Base-by-base conservation (phyloP, 2,797 vertebrate species). In the Sebastes kiyomatsui region DNA sequence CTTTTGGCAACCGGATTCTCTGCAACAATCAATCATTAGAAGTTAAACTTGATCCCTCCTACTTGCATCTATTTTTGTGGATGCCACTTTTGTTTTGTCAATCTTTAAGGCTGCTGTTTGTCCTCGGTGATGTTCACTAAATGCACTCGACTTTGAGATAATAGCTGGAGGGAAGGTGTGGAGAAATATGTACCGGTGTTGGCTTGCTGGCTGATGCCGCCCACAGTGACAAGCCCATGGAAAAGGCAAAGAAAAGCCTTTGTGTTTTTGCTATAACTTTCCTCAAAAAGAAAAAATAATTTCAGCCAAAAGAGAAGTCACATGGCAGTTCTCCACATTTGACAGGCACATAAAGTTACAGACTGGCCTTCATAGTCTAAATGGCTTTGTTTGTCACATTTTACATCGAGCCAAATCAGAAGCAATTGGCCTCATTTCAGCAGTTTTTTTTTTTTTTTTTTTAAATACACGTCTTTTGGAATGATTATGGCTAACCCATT, bases 281-380 rank as follows among this genome's bases (percentile, higher is more conserved):
- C 32, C 42, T 64, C 12, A 9, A 49, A 58, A 56, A 28, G 9
- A 58, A 32, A 32, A 33, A 46, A 61, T 5, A 1, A 69, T 20
- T 52, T 11, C 13, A 61, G 61, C 66, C 64, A 28, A 70, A 83
- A 73, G 58, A 85, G 52, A 80, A 66, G 75, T 79, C 22, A 12
- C 23, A 10, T 59, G 60, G 59, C 49, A 55, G 52, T 23, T 80
- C 16, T 77, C 64, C 64, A 83, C 72, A 22, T 76, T 59, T 87
- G 84, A 89, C 86, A 89, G 85, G 83, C 83, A 83, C 73, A 25
- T 67, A 67, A 70, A 90, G 89, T 88, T 79, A 86, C 91, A 92
- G 80, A 92, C 90, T 81, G 90, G 86, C 87, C 83, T 78, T 59
- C 6, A 42, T 61, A 76, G 84, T 76, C 61, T 2, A 64, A 84